Evolutionary conservation across 1,140 invertebrate genomes (phyloP).

Genomic region (Brachionus manjavacas): DNA sequence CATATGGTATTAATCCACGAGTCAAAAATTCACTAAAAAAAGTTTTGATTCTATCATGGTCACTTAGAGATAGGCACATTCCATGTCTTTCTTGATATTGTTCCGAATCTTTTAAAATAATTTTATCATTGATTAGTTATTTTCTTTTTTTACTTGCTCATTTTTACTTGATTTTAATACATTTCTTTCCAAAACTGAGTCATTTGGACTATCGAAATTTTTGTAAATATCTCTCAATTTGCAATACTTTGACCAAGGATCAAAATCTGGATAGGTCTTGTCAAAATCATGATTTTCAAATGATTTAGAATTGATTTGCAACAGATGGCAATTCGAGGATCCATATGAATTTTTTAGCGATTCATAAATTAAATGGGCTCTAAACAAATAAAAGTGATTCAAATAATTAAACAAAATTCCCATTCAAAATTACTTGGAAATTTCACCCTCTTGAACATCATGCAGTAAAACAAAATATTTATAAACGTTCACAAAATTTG

Average conservation of each 20-base stretch:
- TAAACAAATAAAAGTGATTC: conserved; percentile 56
- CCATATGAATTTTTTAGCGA: conserved; percentile 78
- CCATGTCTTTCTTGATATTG: conserved; percentile 59
- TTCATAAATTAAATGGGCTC: conserved; percentile 75
- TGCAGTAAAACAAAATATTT: conserved; percentile 84
- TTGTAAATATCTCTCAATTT: not conserved
- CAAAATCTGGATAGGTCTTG: not conserved
- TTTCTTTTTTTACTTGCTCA: not conserved
- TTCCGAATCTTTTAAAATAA: not conserved
- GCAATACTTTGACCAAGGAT: conserved; percentile 16
- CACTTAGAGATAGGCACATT: conserved; percentile 69
- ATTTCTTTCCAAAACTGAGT: not conserved
- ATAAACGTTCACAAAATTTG: conserved; percentile 63
- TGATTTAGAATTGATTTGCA: conserved; percentile 73
- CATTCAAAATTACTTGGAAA: conserved; percentile 59
- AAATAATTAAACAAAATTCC: conserved; percentile 23
- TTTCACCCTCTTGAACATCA: conserved; percentile 68
- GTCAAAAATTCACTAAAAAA: conserved; percentile 81
- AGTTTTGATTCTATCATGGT: conserved; percentile 72
- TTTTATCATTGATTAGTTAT: not conserved
- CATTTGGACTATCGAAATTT: not conserved
- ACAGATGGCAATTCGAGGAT: conserved; percentile 73
- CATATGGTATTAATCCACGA: conserved; percentile 79
- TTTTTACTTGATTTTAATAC: too few relatives aligned
- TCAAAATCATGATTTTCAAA: conserved; percentile 41